phyloP scores from a whole-genome alignment of 2,888 invertebrate genomes.

The Catonia carolina region DNA sequence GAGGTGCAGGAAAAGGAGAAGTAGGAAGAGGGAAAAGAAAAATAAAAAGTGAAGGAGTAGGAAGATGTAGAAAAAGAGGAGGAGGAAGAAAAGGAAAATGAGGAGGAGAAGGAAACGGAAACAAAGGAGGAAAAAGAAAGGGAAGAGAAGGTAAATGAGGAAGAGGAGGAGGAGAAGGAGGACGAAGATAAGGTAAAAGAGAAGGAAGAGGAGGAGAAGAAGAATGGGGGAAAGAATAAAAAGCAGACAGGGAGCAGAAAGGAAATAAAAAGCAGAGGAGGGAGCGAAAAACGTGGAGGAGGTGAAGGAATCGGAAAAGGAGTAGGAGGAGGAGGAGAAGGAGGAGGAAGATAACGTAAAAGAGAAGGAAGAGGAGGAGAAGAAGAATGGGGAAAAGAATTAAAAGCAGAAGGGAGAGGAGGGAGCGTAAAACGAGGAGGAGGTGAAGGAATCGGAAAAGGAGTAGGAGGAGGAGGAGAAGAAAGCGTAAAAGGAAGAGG shows the following conservation, averaged over 20 bases:
- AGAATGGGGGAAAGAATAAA: background rate
- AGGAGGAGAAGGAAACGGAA: background rate
- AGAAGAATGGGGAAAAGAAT: too few relatives aligned
- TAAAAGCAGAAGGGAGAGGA: too few relatives aligned
- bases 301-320: background rate
- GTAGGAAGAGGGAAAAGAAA: background rate
- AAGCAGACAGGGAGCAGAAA: background rate
- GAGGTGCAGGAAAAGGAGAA: background rate
- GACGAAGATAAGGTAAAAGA: background rate
- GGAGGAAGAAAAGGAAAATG: background rate
- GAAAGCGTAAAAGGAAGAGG: background rate
- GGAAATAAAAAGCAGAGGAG: background rate
- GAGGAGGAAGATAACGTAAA: background rate
- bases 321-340: too few relatives aligned
- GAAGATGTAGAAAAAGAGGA: background rate
- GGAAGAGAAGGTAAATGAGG: background rate
- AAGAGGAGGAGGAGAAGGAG: background rate
- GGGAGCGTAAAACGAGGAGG: too few relatives aligned
- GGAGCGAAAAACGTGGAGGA: too few relatives aligned
- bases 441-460: background rate
- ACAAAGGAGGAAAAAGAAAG: background rate
- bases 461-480: background rate
- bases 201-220: background rate
- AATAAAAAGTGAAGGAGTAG: background rate
- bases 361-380: background rate